Conservation (phyloP, 2,113 vertebrate genomes). For the Irena cyanogastra region DNA sequence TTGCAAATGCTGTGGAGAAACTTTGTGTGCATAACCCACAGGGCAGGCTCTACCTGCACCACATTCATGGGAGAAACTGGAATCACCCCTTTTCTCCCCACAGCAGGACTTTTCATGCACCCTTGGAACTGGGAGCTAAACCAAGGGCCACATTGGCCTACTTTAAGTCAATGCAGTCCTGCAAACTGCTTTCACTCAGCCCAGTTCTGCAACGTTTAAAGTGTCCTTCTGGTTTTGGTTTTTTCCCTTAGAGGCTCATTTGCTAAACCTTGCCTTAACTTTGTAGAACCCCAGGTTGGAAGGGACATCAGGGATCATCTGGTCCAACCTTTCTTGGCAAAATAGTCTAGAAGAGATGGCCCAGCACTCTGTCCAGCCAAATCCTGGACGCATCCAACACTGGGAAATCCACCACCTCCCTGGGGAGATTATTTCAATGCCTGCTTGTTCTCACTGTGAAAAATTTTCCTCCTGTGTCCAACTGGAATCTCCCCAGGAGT, state of each 20-base stretch:
- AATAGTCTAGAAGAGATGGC: background rate
- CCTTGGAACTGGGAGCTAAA: background rate
- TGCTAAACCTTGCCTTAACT: background rate
- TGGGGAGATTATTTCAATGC: background rate
- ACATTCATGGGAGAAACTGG: background rate
- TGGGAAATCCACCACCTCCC: background rate
- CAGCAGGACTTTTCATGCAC: background rate
- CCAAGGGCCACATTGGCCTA: accelerated
- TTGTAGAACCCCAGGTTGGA: accelerated
- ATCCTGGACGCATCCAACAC: background rate
- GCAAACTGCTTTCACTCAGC: background rate
- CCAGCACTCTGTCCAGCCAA: background rate
- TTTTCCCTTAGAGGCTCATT: background rate
- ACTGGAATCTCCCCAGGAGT: background rate
- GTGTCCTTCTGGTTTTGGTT: background rate
- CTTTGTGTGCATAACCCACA: background rate
- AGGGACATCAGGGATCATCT: background rate
- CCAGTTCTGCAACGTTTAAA: background rate
- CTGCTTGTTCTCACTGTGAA: background rate
- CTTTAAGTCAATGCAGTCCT: background rate
- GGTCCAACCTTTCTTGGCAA: background rate
- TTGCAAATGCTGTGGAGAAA: background rate
- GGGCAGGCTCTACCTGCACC: background rate
- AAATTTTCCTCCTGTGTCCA: background rate
- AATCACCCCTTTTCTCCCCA: background rate